Evolutionary conservation across 2,888 invertebrate species (phyloP).

Genomic region (Orthosia gracilis): DNA sequence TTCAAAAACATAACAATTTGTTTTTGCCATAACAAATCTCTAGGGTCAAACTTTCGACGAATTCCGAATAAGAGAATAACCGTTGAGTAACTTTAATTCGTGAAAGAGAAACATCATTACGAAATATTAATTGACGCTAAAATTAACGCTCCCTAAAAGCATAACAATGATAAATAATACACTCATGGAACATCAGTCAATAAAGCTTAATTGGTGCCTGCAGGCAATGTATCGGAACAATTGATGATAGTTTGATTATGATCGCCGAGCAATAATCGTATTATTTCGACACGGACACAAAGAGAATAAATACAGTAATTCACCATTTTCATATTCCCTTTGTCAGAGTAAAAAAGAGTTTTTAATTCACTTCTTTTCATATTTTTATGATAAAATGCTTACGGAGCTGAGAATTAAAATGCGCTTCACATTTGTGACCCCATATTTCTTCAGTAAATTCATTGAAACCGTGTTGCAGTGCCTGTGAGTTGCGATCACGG

Average conservation of each 20-base stretch:
- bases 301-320: constrained; percentile 52
- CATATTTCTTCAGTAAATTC: constrained; percentile 73
- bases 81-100: not conserved
- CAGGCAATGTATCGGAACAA: constrained; percentile 62
- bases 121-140: constrained; percentile 3
- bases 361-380: constrained; percentile 44
- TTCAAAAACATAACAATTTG: constrained; percentile 23
- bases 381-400: constrained; percentile 48
- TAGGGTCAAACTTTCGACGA: constrained; percentile 17
- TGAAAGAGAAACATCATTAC: constrained; percentile 1
- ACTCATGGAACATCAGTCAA: constrained; percentile 36
- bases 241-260: constrained; percentile 61
- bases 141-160: constrained; percentile 26
- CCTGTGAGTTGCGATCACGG: constrained; percentile 56
- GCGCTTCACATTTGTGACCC: constrained; percentile 67
- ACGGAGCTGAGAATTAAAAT: constrained; percentile 63
- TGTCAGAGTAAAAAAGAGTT: constrained; percentile 23
- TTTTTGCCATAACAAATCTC: constrained; percentile 32
- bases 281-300: constrained; percentile 46
- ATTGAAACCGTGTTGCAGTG: constrained; percentile 68
- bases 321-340: constrained; percentile 38
- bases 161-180: constrained; percentile 36
- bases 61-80: constrained; percentile 14
- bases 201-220: constrained; percentile 56
- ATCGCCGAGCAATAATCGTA: constrained; percentile 51